phyloP scores from a whole-genome alignment of 2,113 vertebrate genomes.

The Melanotaenia duboulayi region DNA sequence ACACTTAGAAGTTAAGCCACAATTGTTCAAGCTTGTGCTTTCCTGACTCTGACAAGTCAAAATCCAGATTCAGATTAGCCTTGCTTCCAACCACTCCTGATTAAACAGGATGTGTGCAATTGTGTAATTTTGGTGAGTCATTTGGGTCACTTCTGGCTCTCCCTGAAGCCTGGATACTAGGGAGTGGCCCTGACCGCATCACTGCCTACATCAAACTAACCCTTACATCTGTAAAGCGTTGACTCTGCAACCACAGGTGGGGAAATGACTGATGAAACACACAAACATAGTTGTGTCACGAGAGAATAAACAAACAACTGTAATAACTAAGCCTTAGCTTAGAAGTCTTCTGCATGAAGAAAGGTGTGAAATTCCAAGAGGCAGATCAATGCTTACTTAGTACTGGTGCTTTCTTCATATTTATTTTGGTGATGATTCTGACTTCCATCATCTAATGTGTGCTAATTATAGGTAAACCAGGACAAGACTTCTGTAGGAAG shows the following conservation, averaged over 20 bases:
- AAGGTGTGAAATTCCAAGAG: neutral
- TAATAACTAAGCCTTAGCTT: neutral
- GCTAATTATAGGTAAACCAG: slow-evolving; percentile 56
- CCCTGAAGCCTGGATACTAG: slow-evolving; percentile 47
- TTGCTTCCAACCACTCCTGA: slow-evolving; percentile 34
- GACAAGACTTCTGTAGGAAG: slow-evolving; percentile 48
- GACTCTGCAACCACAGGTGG: slow-evolving; percentile 60
- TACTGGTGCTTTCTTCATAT: slow-evolving; percentile 12
- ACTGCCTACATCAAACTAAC: slow-evolving; percentile 25
- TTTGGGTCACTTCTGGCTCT: slow-evolving; percentile 59
- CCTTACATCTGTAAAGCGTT: slow-evolving; percentile 51
- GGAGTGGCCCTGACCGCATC: slow-evolving; percentile 64
- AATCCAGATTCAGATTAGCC: slow-evolving; percentile 17
- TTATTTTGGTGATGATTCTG: slow-evolving; percentile 2
- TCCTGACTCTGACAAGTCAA: neutral
- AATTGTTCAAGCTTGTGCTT: neutral
- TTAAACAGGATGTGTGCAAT: slow-evolving; percentile 58
- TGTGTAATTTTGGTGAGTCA: slow-evolving; percentile 61
- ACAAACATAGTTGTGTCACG: slow-evolving; percentile 24
- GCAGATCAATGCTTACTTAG: slow-evolving; percentile 1
- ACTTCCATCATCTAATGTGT: slow-evolving; percentile 3
- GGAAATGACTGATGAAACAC: slow-evolving; percentile 38
- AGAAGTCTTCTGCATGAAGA: slow-evolving; percentile 15
- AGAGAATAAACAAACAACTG: slow-evolving; percentile 22
- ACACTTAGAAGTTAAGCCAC: neutral